Evolutionary conservation across 2,113 vertebrate species (phyloP).

Genomic region (Piprites chloris): DNA sequence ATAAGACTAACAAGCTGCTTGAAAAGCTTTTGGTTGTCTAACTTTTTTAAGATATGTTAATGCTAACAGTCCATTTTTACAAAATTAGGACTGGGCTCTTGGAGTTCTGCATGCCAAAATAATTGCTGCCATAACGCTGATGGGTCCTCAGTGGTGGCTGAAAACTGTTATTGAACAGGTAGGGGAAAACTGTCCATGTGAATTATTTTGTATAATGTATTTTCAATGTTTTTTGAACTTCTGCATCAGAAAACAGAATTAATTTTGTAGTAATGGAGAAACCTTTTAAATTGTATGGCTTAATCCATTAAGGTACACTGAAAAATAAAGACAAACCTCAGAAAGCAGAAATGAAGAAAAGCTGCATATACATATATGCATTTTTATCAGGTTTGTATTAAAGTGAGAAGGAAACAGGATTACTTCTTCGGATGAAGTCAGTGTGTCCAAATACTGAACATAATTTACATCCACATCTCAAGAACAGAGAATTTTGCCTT

Average conservation of each 20-base stretch:
- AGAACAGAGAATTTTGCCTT: background rate
- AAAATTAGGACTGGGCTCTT: conserved; percentile 93
- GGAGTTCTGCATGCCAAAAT: conserved; percentile 99
- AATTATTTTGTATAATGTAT: background rate
- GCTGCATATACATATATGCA: fast-evolving
- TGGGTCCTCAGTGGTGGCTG: conserved; percentile 99
- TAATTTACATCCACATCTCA: background rate
- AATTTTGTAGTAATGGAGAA: background rate
- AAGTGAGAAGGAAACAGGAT: background rate
- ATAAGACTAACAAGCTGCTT: background rate
- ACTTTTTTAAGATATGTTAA: background rate
- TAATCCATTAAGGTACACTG: background rate
- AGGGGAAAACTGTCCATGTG: background rate
- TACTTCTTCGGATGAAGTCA: background rate
- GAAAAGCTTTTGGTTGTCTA: background rate
- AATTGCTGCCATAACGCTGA: conserved; percentile 96
- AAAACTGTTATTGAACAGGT: conserved; percentile 99
- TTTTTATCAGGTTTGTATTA: background rate
- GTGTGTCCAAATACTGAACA: background rate
- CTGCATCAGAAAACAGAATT: background rate
- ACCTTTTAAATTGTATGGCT: background rate
- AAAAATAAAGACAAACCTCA: background rate
- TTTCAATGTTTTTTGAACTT: background rate
- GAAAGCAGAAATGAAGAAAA: background rate
- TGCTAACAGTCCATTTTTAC: background rate